Evolutionary conservation across 2,113 vertebrate genomes (phyloP).

Genomic region (Strix uralensis): DNA sequence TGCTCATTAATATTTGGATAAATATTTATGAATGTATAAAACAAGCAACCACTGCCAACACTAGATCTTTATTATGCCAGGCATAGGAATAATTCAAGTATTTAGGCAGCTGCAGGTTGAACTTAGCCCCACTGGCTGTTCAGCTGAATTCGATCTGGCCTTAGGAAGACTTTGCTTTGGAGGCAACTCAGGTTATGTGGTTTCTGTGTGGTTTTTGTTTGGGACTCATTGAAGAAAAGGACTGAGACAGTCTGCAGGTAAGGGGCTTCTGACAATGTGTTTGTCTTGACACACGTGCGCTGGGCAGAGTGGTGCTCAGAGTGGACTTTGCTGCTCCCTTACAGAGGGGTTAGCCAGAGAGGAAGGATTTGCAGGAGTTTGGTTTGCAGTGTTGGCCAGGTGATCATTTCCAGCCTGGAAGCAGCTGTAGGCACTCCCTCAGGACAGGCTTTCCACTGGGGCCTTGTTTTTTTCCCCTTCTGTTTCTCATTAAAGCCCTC

Average conservation of each 20-base stretch:
- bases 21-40: conserved; percentile 24
- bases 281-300: not conserved
- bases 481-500: not conserved
- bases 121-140: not conserved
- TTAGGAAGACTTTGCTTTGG: not conserved
- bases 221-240: not conserved
- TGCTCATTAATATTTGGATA: conserved; percentile 37
- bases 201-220: not conserved
- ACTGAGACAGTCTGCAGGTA: not conserved
- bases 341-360: not conserved
- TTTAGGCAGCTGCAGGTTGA: conserved; percentile 28
- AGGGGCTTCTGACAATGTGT: not conserved
- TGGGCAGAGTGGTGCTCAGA: not conserved
- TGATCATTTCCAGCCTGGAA: not conserved
- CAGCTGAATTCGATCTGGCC: not conserved
- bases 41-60: conserved; percentile 7
- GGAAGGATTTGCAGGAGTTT: not conserved
- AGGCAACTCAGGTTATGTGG: not conserved
- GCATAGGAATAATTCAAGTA: conserved; percentile 10
- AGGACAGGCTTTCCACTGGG: not conserved
- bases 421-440: rapidly evolving
- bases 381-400: not conserved
- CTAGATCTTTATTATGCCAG: conserved; percentile 54
- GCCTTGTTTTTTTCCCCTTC: not conserved
- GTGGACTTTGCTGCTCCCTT: not conserved